Evolutionary conservation across 2,797 vertebrate genomes (phyloP).

Genomic region (Mergus octosetaceus): DNA sequence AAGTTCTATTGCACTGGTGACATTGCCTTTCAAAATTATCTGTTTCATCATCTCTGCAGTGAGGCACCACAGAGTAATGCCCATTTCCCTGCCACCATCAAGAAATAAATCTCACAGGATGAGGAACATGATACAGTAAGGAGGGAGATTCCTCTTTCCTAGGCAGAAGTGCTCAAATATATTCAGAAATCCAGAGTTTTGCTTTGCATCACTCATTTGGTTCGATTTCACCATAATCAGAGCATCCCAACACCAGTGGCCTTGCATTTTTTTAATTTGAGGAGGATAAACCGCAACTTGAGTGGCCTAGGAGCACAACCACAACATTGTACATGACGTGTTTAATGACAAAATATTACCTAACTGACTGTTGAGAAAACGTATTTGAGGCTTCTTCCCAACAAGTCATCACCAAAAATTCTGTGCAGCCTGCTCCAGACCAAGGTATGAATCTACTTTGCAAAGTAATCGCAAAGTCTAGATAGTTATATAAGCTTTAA

Average conservation of each 20-base stretch:
- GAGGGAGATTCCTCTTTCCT: not conserved
- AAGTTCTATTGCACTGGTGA: not conserved
- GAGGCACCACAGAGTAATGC: not conserved
- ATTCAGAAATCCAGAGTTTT: not conserved
- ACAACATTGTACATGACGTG: not conserved
- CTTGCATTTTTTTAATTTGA: not conserved
- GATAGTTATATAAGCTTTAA: no score
- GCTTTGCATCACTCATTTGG: not conserved
- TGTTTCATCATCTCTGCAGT: not conserved
- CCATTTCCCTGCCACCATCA: rapidly evolving
- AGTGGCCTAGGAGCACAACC: not conserved
- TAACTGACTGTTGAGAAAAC: not conserved
- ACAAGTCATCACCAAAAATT: not conserved
- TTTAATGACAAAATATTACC: not conserved
- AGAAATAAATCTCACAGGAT: not conserved
- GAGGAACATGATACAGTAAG: not conserved
- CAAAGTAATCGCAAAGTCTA: no score
- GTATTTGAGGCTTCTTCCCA: not conserved
- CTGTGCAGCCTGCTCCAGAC: not conserved
- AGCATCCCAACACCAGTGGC: not conserved
- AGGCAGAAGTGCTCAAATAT: not conserved
- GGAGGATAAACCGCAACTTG: not conserved
- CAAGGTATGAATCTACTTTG: rapidly evolving
- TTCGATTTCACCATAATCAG: not conserved
- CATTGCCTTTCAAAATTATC: not conserved